Evolutionary conservation across 2,888 invertebrate genomes (phyloP), one percentile per base, ranked within the genome.

Genomic region (Carterocephalus palaemon): DNA sequence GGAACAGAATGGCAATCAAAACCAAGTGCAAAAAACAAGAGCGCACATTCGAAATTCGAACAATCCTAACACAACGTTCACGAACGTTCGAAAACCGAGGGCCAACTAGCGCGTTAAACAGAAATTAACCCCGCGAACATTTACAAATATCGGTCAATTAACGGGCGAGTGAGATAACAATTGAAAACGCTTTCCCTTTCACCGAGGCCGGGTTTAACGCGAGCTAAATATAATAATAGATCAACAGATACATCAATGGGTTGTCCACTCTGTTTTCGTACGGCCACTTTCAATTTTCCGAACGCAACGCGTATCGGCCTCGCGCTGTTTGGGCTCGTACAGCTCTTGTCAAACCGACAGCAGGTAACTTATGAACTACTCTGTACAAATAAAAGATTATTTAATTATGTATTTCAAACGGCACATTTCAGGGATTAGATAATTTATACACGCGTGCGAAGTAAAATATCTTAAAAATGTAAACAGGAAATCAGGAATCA

Each of bases 161-260:
- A 60, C 61, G 55, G 56, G 42, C 64, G 70, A 61, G 68, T 66
- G 75, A 70, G 80, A 81, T 81, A 82, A 82, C 83, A 82, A 82
- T 82, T 76, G 81, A 70, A 77, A 79, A 69, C 71, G 75, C 74
- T 82, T 82, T 83, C 82, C 59, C 83, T 86, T 82, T 84, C 83
- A 64, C 49, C 61, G 70, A 60, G 64, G 65, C 68, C 62, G 70
- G 62, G 62, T 64, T 36, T 70, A 72, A 70, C 67, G 67, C 70
- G 43, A 36, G 70, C 80, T 83, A 84, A 84, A 85, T 85, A 85
- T 84, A 84, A 80, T 80, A 83, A 83, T 83, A 84, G 78, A 75
- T 75, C 70, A 72, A 71, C 66, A 67, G 67, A 75, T 75, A 75
- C 74, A 73, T 78, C 82, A 75, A 75, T 76, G 80, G 64, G 64